Evolutionary conservation across 2,797 vertebrate genomes (phyloP), one percentile per base, ranked within the genome.

Genomic region (Poeciliopsis gracilis): DNA sequence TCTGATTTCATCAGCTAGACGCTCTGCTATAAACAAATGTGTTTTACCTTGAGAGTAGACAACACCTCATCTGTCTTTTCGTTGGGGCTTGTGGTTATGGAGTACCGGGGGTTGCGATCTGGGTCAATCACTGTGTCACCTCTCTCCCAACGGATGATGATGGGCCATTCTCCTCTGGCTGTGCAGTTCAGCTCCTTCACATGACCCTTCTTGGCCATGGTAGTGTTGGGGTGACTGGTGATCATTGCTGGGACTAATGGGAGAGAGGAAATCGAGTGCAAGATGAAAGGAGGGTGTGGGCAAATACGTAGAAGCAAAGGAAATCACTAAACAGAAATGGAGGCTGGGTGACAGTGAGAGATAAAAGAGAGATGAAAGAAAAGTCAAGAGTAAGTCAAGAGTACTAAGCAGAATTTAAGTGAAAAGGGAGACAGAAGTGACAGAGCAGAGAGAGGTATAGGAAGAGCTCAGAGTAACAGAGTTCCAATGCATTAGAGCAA

Each of bases 141-240:
- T 77, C 98, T 97, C 92, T 99, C 98, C 98, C 98, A 99, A 93
- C 98, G 98, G 90, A 99, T 99, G 90, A 99, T 99, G 94, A 99
- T 99, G 81, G 98, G 98, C 84, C 98, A 96, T 92, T 99, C 98
- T 0, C 98, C 98, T 11, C 98, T 95, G 0, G 98, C 98, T 0
- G 98, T 99, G 95, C 98, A 99, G 95, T 99, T 98, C 91, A 99
- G 93, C 93, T 99, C 98, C 95, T 99, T 99, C 73, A 96, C 91
- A 67, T 99, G 98, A 11, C 98, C 98, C 93, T 99, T 99, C 95
- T 99, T 99, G 82, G 98, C 98, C 41, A 99, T 99, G 77, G 98
- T 99, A 79, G 98, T 99, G 94, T 99, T 99, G 92, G 98, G 98
- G 92, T 99, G 98, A 79, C 97, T 98, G 51, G 98, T 99, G 95